phyloP scores from a whole-genome alignment of 92 coral and sea anemone genomes.

The Nematostella vectensis region DNA sequence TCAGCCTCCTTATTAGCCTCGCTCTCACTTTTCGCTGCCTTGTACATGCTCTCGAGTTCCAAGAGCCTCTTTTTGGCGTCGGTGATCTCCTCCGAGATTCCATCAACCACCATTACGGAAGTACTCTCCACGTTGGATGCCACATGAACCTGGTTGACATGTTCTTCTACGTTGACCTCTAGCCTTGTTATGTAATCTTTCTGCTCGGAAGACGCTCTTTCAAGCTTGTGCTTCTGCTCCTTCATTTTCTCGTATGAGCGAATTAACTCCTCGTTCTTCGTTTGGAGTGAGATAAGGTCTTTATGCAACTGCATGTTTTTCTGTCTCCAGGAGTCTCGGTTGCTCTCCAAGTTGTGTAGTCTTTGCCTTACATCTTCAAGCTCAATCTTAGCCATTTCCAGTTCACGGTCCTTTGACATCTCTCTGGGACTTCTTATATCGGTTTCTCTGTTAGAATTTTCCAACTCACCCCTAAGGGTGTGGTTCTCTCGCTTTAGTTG shows the following conservation, averaged over 20 bases:
- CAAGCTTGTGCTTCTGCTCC: constrained; percentile 59
- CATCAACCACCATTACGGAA: constrained; percentile 43
- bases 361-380: constrained; percentile 37
- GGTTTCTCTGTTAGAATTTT: constrained; percentile 34
- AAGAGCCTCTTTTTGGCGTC: constrained; percentile 54
- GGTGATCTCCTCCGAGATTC: constrained; percentile 48
- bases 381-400: constrained; percentile 52
- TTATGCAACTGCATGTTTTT: constrained; percentile 67
- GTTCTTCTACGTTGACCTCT: constrained; percentile 49
- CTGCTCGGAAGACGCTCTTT: constrained; percentile 31
- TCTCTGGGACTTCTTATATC: constrained; percentile 20
- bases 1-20: constrained; percentile 44
- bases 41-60: constrained; percentile 50
- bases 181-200: constrained; percentile 43
- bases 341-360: constrained; percentile 42
- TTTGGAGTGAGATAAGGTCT: constrained; percentile 43
- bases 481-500: constrained; percentile 70
- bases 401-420: constrained; percentile 34
- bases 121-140: constrained; percentile 40
- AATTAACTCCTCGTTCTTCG: constrained; percentile 55
- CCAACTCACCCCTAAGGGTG: constrained; percentile 49
- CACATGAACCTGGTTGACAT: constrained; percentile 35
- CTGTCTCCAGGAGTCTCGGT: constrained; percentile 50
- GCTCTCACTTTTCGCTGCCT: constrained; percentile 32
- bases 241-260: constrained; percentile 35